Percentiles rank a stretch among this genome's conserved stretches.
Conservation (phyloP, 2,888 invertebrate species). For the Carabus problematicus region DNA sequence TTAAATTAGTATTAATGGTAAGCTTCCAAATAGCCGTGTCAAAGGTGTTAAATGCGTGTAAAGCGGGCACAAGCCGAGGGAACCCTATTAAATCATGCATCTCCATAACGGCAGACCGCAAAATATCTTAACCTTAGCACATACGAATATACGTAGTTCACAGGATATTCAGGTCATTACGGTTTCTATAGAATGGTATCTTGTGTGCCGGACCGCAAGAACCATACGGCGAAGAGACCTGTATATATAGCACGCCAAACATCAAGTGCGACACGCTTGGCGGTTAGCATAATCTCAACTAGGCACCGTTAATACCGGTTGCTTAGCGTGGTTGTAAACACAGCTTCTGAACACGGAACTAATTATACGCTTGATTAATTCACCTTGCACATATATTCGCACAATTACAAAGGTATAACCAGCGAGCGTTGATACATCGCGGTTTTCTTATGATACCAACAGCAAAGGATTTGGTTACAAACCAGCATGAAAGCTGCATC, state of each 20-base stretch:
- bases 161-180: slow-evolving; percentile 8
- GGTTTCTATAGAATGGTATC: not conserved
- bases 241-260: not conserved
- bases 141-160: not conserved
- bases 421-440: no score
- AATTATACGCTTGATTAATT: slow-evolving; percentile 41
- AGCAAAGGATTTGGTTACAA: no score
- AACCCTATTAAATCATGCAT: slow-evolving; percentile 10
- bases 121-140: slow-evolving; percentile 11
- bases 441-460: no score
- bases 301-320: slow-evolving; percentile 28
- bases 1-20: no score
- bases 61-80: slow-evolving; percentile 1
- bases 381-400: slow-evolving; percentile 33
- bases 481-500: no score
- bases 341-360: slow-evolving; percentile 23
- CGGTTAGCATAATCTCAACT: slow-evolving; percentile 24
- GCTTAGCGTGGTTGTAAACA: slow-evolving; percentile 36
- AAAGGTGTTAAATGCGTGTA: no score
- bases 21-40: no score
- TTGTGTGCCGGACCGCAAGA: slow-evolving; percentile 1
- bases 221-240: not conserved
- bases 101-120: slow-evolving; percentile 10
- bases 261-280: not conserved
- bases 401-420: no score